Evolutionary conservation across 2,888 invertebrate species (phyloP).

Genomic region (Biston betularia): DNA sequence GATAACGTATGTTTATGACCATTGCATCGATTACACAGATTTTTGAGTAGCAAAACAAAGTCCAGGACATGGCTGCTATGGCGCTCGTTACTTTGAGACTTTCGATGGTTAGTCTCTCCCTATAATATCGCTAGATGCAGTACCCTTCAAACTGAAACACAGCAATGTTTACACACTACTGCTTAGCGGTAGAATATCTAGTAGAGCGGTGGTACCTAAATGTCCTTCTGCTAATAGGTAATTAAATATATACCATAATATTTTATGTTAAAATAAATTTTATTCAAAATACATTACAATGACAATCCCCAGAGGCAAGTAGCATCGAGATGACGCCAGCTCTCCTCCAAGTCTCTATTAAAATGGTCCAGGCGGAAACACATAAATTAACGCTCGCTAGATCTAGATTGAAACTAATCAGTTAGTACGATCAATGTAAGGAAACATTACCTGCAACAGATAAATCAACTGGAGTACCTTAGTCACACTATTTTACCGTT

Average conservation of each 20-base stretch:
- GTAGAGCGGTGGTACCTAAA: no score
- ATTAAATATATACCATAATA: not conserved
- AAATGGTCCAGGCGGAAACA: conserved; percentile 15
- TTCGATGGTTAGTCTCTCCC: no score
- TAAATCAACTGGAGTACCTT: not conserved
- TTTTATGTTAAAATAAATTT: not conserved
- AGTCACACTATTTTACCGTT: conserved; percentile 18
- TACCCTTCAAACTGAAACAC: no score
- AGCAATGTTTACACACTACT: no score
- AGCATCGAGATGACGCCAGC: not conserved
- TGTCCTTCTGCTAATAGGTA: not conserved
- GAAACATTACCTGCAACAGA: conserved; percentile 16
- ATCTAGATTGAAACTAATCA: conserved; percentile 40
- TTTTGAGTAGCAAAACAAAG: no score
- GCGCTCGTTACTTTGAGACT: no score
- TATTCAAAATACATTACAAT: no score
- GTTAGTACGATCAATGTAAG: conserved; percentile 27
- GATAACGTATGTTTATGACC: no score
- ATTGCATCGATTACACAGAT: no score
- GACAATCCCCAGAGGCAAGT: not conserved
- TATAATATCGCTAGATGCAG: no score
- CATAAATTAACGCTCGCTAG: conserved; percentile 22
- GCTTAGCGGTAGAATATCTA: no score
- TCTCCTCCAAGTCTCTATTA: conserved; percentile 8
- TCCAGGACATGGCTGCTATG: no score